These are phyloP conservation scores for Sphaerodactylus townsendi DNA, from an alignment of 2,113 vertebrate species.

Conservation along the genomic window DNA sequence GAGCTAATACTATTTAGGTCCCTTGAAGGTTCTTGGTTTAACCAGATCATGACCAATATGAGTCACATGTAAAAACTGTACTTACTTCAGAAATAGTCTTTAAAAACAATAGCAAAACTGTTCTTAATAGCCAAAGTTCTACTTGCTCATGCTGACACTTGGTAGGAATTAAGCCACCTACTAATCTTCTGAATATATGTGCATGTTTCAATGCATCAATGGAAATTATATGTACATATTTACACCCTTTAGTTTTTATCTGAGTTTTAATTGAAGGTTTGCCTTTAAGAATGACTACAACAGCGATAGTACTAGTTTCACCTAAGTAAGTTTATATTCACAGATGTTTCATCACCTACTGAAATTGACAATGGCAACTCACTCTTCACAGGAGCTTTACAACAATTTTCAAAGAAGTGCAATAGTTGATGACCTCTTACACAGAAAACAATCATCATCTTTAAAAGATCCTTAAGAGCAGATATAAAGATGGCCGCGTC, in stretches of 20 bases:
- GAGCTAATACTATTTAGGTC: background rate
- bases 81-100: background rate
- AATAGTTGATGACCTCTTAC: constrained; percentile 46
- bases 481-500: constrained; percentile 36
- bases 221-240: background rate
- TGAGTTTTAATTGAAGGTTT: background rate
- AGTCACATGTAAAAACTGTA: background rate
- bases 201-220: background rate
- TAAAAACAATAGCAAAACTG: background rate
- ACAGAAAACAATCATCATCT: constrained; percentile 48
- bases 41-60: background rate
- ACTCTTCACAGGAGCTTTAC: constrained; percentile 52
- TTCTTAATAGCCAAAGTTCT: background rate
- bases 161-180: background rate
- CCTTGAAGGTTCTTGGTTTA: background rate
- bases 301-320: constrained; percentile 1
- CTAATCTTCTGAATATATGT: background rate
- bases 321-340: constrained; percentile 54
- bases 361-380: constrained; percentile 48
- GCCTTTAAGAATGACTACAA: background rate
- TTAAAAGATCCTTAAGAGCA: constrained; percentile 61
- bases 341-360: constrained; percentile 38
- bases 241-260: background rate
- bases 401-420: constrained; percentile 51
- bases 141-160: background rate